A percentile compares a stretch with the other conserved stretches of the same genome.
These are phyloP conservation scores for Nettapus auritus DNA, from an alignment of 2,113 vertebrate species.

Conservation along the genomic window DNA sequence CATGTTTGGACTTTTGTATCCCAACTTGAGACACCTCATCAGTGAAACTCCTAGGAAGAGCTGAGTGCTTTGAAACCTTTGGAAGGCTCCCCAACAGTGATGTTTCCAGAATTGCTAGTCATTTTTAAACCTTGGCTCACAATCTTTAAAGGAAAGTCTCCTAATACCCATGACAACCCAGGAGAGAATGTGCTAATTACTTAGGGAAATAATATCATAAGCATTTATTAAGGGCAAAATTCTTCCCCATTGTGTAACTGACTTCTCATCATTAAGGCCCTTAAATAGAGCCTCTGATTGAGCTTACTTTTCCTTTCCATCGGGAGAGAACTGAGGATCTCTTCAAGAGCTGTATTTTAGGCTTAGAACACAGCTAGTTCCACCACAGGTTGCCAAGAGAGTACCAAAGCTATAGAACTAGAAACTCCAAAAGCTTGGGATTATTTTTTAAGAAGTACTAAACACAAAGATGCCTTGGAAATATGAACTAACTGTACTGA, in stretches of 20 bases:
- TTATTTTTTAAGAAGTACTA: background rate
- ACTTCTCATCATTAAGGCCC: background rate
- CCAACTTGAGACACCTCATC: background rate
- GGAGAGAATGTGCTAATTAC: background rate
- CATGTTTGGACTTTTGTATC: background rate
- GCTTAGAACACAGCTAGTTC: background rate
- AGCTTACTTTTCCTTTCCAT: background rate
- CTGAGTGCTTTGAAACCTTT: background rate
- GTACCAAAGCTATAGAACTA: background rate
- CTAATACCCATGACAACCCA: background rate
- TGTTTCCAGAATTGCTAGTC: background rate
- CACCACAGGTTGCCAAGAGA: background rate
- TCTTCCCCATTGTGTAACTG: background rate
- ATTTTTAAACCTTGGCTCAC: background rate
- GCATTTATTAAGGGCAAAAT: background rate
- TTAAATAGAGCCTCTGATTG: background rate
- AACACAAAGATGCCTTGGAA: background rate
- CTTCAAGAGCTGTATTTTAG: background rate
- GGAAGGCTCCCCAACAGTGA: background rate
- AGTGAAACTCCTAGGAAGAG: background rate
- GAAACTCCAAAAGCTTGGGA: background rate
- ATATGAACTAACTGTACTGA: accelerated
- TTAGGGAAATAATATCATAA: background rate
- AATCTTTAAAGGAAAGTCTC: background rate
- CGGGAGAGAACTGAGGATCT: background rate